These are phyloP conservation scores for Sphaerolaimus hirsutus DNA, from an alignment of 2,888 invertebrate species.

Conservation along the genomic window DNA sequence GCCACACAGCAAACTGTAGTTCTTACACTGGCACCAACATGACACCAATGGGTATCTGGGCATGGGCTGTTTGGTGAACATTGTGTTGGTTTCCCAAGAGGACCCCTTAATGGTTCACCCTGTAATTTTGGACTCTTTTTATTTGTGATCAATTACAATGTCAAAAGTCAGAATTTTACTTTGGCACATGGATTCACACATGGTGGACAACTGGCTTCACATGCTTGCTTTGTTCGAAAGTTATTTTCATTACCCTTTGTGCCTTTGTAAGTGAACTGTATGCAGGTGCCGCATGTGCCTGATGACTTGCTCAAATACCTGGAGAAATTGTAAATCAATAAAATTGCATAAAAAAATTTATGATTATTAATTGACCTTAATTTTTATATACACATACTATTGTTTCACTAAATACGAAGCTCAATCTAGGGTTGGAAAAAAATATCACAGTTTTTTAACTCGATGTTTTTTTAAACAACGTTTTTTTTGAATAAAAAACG, in stretches of 20 bases:
- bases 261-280: constrained; percentile 3
- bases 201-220: constrained; percentile 4
- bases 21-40: constrained; percentile 2
- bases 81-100: neutral
- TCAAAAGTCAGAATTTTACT: no score
- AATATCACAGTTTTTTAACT: no score
- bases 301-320: neutral
- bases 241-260: constrained; percentile 5
- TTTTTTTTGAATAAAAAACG: no score
- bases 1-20: constrained; percentile 5
- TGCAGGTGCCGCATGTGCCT: neutral
- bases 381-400: no score
- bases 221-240: constrained; percentile 4
- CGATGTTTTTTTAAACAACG: no score
- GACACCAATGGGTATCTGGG: constrained; percentile 3
- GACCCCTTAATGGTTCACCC: neutral
- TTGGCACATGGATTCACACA: neutral
- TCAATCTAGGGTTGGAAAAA: no score
- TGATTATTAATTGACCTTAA: no score
- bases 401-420: no score
- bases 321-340: no score
- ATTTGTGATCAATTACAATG: no score
- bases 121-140: no score
- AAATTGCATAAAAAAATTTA: no score
- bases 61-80: neutral